These are phyloP conservation scores for Lacanobia oleracea DNA, from an alignment of 2,888 invertebrate genomes.

Conservation along the genomic window DNA sequence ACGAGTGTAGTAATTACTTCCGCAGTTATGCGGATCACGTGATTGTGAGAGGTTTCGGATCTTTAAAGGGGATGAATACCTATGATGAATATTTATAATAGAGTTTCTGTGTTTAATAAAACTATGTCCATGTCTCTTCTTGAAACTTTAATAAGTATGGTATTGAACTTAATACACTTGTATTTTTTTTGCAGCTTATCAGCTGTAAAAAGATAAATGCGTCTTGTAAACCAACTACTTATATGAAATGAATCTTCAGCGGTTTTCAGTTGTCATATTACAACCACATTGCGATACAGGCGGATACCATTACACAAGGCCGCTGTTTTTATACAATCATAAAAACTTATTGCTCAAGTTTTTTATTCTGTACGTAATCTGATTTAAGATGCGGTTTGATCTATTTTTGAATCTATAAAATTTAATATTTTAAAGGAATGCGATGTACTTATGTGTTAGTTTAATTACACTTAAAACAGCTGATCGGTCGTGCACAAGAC, in stretches of 20 bases:
- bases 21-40: constrained; percentile 29
- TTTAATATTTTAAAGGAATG: no score
- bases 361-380: background rate
- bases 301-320: constrained; percentile 22
- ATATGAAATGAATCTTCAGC: constrained; percentile 23
- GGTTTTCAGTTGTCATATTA: background rate
- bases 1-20: constrained; percentile 39
- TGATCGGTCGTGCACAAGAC: no score
- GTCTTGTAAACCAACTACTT: background rate
- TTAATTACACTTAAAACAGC: no score
- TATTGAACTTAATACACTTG: no score
- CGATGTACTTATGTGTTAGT: no score
- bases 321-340: constrained; percentile 10
- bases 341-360: background rate
- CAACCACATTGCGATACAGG: background rate
- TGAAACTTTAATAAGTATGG: no score
- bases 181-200: no score
- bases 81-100: no score
- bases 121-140: no score
- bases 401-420: background rate
- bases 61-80: background rate
- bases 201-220: no score
- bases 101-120: no score
- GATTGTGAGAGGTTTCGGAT: constrained; percentile 1
- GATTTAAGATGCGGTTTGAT: background rate